phyloP scores from a whole-genome alignment of 2,797 vertebrate genomes.

The Leucoraja ocellata region DNA sequence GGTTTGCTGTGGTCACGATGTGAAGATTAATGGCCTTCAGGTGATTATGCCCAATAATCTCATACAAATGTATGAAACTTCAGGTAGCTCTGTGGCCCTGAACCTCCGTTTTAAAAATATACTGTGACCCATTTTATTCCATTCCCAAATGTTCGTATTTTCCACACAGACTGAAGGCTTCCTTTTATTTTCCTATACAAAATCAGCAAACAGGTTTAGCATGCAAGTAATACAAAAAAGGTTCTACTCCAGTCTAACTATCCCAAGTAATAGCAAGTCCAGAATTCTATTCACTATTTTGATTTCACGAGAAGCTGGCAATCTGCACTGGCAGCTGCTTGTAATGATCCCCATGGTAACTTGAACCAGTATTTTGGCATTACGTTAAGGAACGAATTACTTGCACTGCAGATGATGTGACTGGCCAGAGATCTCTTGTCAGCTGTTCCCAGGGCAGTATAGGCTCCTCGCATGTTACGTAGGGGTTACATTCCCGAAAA shows the following conservation, averaged over 20 bases:
- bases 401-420: background rate
- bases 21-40: background rate
- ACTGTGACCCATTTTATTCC: background rate
- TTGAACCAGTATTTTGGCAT: constrained; percentile 25
- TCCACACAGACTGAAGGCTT: background rate
- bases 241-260: background rate
- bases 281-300: constrained; percentile 20
- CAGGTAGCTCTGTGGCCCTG: background rate
- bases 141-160: background rate
- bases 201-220: background rate
- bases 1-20: background rate
- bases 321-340: background rate
- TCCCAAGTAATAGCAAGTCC: background rate
- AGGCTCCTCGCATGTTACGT: too few relatives aligned
- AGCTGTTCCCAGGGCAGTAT: background rate
- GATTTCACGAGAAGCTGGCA: background rate
- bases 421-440: background rate
- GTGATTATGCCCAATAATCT: background rate
- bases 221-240: background rate
- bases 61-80: background rate
- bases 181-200: background rate
- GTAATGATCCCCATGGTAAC: background rate
- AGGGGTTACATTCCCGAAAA: too few relatives aligned
- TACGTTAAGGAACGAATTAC: background rate
- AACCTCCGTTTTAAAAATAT: background rate